Percentiles rank a stretch among this genome's conserved stretches.
Evolutionary conservation across 1,140 invertebrate species (phyloP).

Genomic region (Zophobas atratus): DNA sequence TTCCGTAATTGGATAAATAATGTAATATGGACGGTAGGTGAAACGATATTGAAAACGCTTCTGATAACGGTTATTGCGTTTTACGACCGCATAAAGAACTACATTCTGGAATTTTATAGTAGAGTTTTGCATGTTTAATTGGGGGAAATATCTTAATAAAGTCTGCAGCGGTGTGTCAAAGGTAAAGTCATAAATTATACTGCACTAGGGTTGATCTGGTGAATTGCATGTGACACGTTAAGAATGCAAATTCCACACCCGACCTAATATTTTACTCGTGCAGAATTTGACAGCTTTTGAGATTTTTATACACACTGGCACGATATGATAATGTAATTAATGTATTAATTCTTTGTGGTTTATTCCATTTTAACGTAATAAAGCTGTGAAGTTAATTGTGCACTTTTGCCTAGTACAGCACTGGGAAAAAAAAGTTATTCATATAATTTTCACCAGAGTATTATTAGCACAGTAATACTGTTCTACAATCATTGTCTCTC

Average conservation of each 20-base stretch:
- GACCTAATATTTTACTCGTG: constrained; percentile 22
- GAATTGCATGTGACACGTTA: constrained; percentile 29
- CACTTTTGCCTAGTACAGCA: too few relatives aligned
- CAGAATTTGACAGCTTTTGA: constrained; percentile 9
- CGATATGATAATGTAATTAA: neutral
- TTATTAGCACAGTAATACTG: too few relatives aligned
- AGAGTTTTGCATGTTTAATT: constrained; percentile 18
- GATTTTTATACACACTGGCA: constrained; percentile 14
- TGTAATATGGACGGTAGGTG: constrained; percentile 4
- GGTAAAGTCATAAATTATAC: neutral
- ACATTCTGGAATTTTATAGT: constrained; percentile 11
- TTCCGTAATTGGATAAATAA: constrained; percentile 40
- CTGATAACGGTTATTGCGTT: constrained; percentile 36
- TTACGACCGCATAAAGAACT: constrained; percentile 11
- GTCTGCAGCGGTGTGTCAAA: neutral
- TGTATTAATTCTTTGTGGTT: too few relatives aligned
- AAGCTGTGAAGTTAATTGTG: too few relatives aligned
- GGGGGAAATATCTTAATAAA: constrained; percentile 18
- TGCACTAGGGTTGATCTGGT: constrained; percentile 1
- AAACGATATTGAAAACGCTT: constrained; percentile 11
- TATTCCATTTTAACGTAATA: too few relatives aligned
- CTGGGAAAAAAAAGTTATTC: too few relatives aligned
- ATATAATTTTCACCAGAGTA: too few relatives aligned
- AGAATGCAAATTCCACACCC: constrained; percentile 22
- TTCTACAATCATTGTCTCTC: too few relatives aligned